Conservation (phyloP, 2,797 vertebrate genomes). For the Enteromius radiatus region DNA sequence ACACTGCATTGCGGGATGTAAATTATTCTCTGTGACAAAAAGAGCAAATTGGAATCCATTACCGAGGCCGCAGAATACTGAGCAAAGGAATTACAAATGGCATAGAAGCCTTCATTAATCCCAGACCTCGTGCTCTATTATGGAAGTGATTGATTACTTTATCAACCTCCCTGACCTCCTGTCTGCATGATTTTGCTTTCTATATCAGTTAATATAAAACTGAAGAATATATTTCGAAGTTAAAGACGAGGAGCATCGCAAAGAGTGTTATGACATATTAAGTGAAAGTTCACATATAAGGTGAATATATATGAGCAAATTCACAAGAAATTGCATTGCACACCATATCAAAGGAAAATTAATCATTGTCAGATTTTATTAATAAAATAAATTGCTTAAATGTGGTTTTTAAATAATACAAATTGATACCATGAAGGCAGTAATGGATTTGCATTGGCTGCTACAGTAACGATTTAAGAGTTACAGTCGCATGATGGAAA, state of each 20-base stretch:
- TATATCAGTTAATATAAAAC: neutral
- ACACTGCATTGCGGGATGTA: conserved; percentile 50
- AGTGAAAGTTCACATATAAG: neutral
- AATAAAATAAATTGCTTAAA: neutral
- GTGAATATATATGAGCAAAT: neutral
- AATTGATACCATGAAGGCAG: neutral
- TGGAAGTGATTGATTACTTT: conserved; percentile 38
- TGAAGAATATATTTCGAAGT: neutral
- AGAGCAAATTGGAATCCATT: conserved; percentile 60
- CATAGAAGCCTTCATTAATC: conserved; percentile 51
- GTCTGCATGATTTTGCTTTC: neutral
- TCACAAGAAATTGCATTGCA: neutral
- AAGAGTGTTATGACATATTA: conserved; percentile 2
- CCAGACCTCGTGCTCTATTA: conserved; percentile 26
- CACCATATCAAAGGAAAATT: neutral
- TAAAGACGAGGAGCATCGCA: neutral
- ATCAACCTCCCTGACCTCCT: conserved; percentile 18
- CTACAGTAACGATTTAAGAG: neutral
- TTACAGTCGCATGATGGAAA: neutral
- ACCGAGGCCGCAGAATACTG: conserved; percentile 41
- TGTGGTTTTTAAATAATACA: neutral
- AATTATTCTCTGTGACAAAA: conserved; percentile 56
- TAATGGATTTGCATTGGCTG: neutral
- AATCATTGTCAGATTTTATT: neutral
- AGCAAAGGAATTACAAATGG: conserved; percentile 56